Base-by-base conservation (phyloP, 2,888 invertebrate species). In the Metopia argyrocephala region DNA sequence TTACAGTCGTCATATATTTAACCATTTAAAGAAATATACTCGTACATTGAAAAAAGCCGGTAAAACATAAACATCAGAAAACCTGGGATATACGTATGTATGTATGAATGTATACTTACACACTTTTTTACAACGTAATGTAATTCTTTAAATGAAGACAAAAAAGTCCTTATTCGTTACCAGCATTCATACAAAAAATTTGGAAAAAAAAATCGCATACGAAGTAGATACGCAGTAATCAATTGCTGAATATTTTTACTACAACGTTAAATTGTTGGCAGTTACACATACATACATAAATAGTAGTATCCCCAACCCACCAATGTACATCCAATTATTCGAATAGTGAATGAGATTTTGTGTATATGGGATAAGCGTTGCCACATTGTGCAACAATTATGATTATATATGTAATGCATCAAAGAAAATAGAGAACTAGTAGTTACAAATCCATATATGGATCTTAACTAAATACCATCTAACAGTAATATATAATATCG, bases 201-300 rank as follows among this genome's bases (percentile, higher is more conserved):
- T 15, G 18, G n/a, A 64, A 57, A 65, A 70, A 59, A 65, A 70
- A 74, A 23, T 69, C 23, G 28, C 54, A 78, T 64, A 74, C 65
- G 74, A 66, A 65, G 81, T 48, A 61, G 48, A 74, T 78, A 78
- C 78, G 69, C 74, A 59, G 69, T 69, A 81, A 78, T 81, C 78
- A 74, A 81, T 78, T 81, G 78, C 38, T 81, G 57, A 70, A 74
- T 7, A 69, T 48, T 78, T 64, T 74, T 78, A 78, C 78, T 71
- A 71, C 59, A 23, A 54, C 59, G 23, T 64, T 38, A 23, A 69
- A 69, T 21, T 50, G 23, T 50, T 18, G 28, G 28, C 61, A 54
- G 59, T 38, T n/a, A n/a, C n/a, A n/a, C n/a, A n/a, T n/a, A n/a
- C 65, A 50, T 59, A 50, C 28, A 59, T 71, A 71, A 70, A 65